Conservation (phyloP, 2,113 vertebrate species). For the Abramis brama region DNA sequence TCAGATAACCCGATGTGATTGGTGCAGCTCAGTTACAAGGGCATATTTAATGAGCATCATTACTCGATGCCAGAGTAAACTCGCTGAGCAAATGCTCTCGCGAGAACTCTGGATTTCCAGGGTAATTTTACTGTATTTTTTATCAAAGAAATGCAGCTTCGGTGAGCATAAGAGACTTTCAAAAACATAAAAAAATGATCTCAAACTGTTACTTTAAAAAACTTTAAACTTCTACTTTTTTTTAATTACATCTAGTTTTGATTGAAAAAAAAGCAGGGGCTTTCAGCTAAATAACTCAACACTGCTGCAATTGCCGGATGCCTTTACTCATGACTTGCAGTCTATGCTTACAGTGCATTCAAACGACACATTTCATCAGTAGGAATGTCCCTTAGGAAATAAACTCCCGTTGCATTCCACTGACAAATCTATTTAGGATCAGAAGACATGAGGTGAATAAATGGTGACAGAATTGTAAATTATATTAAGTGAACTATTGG, state of each 20-base stretch:
- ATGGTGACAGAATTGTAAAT: background rate
- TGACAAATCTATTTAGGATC: background rate
- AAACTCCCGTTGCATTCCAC: background rate
- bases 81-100: no score
- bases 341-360: background rate
- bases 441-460: background rate
- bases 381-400: background rate
- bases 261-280: background rate
- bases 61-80: no score
- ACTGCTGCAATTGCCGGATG: background rate
- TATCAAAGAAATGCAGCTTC: background rate
- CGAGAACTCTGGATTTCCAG: no score
- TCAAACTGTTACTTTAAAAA: no score
- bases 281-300: background rate
- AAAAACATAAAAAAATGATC: background rate
- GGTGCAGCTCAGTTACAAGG: no score
- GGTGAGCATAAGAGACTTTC: background rate
- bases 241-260: background rate
- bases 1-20: no score
- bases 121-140: background rate
- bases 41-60: no score
- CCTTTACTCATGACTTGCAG: background rate
- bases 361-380: background rate
- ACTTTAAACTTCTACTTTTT: no score
- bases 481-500: background rate